These are phyloP conservation scores for Autographa pulchrina DNA, from an alignment of 2,888 invertebrate genomes.

Conservation along the genomic window DNA sequence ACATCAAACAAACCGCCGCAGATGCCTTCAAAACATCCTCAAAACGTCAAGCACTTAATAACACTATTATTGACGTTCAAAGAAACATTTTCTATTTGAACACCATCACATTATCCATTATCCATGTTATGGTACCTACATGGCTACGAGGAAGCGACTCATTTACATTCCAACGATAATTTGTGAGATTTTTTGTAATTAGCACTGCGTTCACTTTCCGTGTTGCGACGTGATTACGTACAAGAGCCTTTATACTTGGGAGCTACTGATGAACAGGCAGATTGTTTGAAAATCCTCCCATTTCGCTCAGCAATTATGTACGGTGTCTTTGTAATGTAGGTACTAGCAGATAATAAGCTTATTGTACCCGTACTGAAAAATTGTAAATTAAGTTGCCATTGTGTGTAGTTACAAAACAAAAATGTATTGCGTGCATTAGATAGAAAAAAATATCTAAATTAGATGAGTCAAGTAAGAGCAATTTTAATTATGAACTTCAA, in stretches of 20 bases:
- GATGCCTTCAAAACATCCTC: background rate
- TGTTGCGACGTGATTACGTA: conserved; percentile 49
- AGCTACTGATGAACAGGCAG: conserved; percentile 28
- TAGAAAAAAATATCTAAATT: background rate
- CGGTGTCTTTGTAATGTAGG: too few relatives aligned
- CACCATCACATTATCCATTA: conserved; percentile 40
- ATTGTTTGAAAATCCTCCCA: conserved; percentile 11
- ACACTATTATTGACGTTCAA: conserved; percentile 33
- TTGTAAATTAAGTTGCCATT: too few relatives aligned
- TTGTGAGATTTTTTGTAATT: conserved; percentile 66
- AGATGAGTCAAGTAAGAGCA: background rate
- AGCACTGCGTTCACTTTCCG: conserved; percentile 60
- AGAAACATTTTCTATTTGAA: conserved; percentile 47
- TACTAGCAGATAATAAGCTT: too few relatives aligned
- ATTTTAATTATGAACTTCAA: background rate
- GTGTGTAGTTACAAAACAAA: too few relatives aligned
- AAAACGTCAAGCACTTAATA: conserved; percentile 16
- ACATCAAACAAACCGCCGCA: background rate
- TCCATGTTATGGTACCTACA: conserved; percentile 26
- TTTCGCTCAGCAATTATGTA: background rate
- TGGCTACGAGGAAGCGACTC: conserved; percentile 52
- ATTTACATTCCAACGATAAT: conserved; percentile 64
- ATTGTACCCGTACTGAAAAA: too few relatives aligned
- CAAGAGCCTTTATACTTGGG: conserved; percentile 14
- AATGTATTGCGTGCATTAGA: background rate